A percentile compares a stretch with the other conserved stretches of the same genome.
phyloP scores from a whole-genome alignment of 2,888 invertebrate genomes.

The Ommatoiulus sabulosus region DNA sequence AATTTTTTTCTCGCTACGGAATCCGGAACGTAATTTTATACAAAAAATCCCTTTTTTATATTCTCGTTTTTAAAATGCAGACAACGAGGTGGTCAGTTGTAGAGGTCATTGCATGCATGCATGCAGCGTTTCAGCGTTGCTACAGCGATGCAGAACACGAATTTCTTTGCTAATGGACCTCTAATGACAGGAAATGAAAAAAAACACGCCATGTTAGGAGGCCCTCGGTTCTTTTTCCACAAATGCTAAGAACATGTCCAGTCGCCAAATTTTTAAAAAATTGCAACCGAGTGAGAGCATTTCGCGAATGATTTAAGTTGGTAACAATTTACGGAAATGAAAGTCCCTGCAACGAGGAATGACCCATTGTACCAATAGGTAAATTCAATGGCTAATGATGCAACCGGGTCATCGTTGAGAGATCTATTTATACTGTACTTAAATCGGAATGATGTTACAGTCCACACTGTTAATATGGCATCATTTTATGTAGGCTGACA shows the following conservation, averaged over 20 bases:
- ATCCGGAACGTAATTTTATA: conserved; percentile 38
- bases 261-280: neutral
- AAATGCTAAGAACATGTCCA: neutral
- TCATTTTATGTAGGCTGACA: too few relatives aligned
- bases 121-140: neutral
- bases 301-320: neutral
- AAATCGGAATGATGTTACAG: too few relatives aligned
- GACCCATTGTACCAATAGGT: too few relatives aligned
- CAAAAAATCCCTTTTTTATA: neutral
- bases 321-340: neutral
- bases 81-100: conserved; percentile 23
- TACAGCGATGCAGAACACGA: conserved; percentile 3
- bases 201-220: neutral
- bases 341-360: too few relatives aligned
- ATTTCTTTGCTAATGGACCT: neutral
- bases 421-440: too few relatives aligned
- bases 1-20: neutral
- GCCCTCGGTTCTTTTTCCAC: neutral
- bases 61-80: neutral
- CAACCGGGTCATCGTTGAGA: too few relatives aligned
- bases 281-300: neutral
- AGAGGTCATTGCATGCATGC: conserved; percentile 45
- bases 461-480: too few relatives aligned
- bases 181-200: conserved; percentile 47
- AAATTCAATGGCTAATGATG: too few relatives aligned